These are phyloP conservation scores for Cyphomyrus plagiostoma DNA, from an alignment of 2,113 vertebrate species.

Conservation along the genomic window DNA sequence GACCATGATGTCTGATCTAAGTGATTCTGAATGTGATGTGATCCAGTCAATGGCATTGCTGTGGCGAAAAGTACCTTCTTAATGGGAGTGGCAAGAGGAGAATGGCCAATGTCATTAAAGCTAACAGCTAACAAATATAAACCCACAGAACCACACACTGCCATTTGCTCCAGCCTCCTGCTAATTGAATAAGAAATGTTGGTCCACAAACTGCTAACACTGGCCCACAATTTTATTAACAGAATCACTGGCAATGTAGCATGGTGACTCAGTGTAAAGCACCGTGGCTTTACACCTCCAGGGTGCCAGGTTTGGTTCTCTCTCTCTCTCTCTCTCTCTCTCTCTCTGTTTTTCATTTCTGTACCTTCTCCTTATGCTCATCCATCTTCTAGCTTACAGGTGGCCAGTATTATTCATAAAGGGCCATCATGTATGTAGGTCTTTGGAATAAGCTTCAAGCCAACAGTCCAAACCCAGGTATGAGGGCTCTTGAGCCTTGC, in stretches of 20 bases:
- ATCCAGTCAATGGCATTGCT: neutral
- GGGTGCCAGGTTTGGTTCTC: neutral
- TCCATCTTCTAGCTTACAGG: neutral
- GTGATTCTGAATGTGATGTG: neutral
- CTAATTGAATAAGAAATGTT: neutral
- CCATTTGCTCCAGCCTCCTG: neutral
- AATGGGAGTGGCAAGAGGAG: neutral
- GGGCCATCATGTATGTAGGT: neutral
- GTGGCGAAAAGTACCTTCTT: neutral
- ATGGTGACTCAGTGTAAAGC: neutral
- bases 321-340: neutral
- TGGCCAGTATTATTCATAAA: neutral
- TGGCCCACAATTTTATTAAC: neutral
- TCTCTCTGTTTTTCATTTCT: neutral
- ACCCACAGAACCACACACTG: neutral
- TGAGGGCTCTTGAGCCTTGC: neutral
- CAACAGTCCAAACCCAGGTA: neutral
- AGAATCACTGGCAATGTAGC: neutral
- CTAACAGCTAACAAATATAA: neutral
- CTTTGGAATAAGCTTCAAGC: neutral
- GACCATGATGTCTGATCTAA: neutral
- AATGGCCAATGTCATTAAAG: neutral
- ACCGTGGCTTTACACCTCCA: neutral
- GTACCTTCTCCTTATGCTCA: neutral
- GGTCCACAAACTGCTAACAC: neutral